These are phyloP conservation scores for Temnothorax rugatulus DNA, from an alignment of 2,888 invertebrate genomes.

Conservation along the genomic window DNA sequence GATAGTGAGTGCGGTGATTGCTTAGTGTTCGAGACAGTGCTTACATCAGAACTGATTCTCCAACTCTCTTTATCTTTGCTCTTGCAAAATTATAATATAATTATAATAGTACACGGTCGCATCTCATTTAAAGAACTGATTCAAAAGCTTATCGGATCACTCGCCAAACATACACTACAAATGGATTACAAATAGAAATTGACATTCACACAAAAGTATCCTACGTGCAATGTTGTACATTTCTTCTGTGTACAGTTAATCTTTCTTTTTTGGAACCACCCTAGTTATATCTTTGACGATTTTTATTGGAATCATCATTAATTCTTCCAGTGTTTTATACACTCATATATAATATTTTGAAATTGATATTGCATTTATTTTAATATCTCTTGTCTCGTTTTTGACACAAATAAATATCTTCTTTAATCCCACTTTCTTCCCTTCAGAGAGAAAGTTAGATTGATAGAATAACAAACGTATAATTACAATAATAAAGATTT, in stretches of 20 bases:
- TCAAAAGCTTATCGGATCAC: neutral
- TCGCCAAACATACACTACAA: slow-evolving; percentile 9
- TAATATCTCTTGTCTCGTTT: neutral
- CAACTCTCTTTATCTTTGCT: neutral
- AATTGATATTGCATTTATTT: slow-evolving; percentile 10
- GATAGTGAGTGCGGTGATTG: neutral
- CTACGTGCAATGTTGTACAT: slow-evolving; percentile 7
- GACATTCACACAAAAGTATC: slow-evolving; percentile 19
- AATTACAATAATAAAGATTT: slow-evolving; percentile 29
- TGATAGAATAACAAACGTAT: slow-evolving; percentile 41
- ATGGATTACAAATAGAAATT: slow-evolving; percentile 32
- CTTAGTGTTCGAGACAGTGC: neutral
- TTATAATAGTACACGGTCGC: neutral
- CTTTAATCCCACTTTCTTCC: neutral
- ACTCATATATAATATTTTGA: neutral
- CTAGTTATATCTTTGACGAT: neutral
- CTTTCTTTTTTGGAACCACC: neutral
- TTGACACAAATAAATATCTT: slow-evolving; percentile 26
- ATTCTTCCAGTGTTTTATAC: neutral
- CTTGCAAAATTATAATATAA: slow-evolving; percentile 1
- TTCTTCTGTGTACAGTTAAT: slow-evolving; percentile 10
- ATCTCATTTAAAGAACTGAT: neutral
- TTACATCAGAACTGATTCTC: neutral
- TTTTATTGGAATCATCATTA: slow-evolving; percentile 12
- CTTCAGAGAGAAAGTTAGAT: neutral